These are phyloP conservation scores for Vidua chalybeata DNA, from an alignment of 2,113 vertebrate genomes.

Conservation along the genomic window DNA sequence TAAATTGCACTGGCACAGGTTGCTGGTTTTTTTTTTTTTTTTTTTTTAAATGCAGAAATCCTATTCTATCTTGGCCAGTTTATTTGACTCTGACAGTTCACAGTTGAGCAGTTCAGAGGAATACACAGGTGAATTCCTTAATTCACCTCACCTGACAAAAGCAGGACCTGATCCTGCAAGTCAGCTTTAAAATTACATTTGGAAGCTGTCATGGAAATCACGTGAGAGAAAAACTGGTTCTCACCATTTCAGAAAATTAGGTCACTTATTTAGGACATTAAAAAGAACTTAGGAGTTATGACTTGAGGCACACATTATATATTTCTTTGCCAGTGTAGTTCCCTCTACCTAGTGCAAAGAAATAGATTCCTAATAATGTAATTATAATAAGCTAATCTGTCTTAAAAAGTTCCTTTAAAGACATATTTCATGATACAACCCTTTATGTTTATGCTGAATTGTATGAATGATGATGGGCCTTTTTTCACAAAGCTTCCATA, in stretches of 20 bases:
- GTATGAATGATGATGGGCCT: neutral
- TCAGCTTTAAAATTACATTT: constrained; percentile 23
- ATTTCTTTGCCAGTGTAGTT: neutral
- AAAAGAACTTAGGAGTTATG: constrained; percentile 15
- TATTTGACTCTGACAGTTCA: constrained; percentile 35
- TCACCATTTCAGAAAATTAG: constrained; percentile 45
- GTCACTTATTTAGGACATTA: constrained; percentile 56
- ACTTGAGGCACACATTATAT: neutral
- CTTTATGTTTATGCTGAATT: neutral
- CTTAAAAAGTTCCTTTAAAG: neutral
- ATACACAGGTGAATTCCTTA: neutral
- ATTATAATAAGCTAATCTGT: neutral
- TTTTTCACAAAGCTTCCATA: neutral
- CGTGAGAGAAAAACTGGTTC: neutral
- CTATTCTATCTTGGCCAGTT: neutral
- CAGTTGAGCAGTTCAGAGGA: constrained; percentile 35
- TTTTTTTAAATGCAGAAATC: neutral
- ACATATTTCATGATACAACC: neutral
- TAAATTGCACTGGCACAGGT: neutral
- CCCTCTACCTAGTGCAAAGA: neutral
- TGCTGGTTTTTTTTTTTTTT: too few species aligned
- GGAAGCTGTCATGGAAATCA: constrained; percentile 10
- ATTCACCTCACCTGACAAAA: constrained; percentile 13
- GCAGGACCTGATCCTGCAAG: constrained; percentile 7
- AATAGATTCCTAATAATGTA: constrained; percentile 4